Percentiles rank a stretch among this genome's conserved stretches.
Conservation (phyloP, 1,140 invertebrate genomes). For the Heliconius congener region DNA sequence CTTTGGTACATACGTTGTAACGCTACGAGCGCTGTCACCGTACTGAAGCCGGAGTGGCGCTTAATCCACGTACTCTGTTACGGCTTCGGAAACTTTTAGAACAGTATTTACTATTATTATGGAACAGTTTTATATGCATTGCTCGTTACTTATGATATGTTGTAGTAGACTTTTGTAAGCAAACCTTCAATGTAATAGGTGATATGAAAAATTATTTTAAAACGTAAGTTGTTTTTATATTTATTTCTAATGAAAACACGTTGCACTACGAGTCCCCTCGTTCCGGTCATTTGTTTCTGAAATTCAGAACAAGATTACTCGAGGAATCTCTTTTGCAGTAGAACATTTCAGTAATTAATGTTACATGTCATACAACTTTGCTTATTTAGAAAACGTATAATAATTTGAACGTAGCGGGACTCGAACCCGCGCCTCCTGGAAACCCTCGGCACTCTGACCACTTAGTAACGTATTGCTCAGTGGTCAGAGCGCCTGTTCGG, state of each 20-base stretch:
- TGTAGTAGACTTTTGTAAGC: background rate
- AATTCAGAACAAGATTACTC: constrained; percentile 28
- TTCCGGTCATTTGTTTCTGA: constrained; percentile 31
- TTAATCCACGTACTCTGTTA: constrained; percentile 19
- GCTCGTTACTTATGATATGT: background rate
- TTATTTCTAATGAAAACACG: constrained; percentile 22
- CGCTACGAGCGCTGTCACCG: constrained; percentile 23
- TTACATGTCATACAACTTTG: background rate
- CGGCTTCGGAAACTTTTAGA: constrained; percentile 19
- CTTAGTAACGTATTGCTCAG: too few species aligned
- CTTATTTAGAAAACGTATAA: too few species aligned
- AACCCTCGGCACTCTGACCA: too few species aligned
- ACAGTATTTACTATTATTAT: background rate
- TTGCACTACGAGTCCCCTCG: constrained; percentile 12
- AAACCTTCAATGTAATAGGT: background rate
- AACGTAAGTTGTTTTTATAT: constrained; percentile 8
- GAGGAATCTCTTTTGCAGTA: background rate
- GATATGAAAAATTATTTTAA: background rate
- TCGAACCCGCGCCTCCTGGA: too few species aligned
- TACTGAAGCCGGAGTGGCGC: constrained; percentile 21
- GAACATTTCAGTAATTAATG: background rate
- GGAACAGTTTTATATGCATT: constrained; percentile 1
- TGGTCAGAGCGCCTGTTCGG: too few species aligned
- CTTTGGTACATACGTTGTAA: constrained; percentile 17
- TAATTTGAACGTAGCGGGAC: too few species aligned